Conservation (phyloP, 2,113 vertebrate species). For the Menidia beryllina region DNA sequence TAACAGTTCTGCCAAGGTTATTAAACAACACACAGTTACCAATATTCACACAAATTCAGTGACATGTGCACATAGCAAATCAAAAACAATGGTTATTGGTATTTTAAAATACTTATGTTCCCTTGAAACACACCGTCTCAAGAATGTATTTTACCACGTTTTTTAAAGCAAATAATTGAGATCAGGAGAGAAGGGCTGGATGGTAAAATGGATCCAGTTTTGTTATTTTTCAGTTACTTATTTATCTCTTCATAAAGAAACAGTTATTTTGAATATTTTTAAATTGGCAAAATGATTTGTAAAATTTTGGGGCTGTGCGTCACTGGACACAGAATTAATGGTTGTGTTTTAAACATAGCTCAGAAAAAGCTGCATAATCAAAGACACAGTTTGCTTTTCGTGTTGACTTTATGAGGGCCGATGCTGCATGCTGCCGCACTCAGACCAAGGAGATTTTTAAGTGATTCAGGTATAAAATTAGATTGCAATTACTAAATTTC, state of each 20-base stretch:
- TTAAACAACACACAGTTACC: constrained; percentile 5
- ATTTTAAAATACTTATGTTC: background rate
- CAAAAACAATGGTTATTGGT: background rate
- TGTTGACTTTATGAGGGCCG: background rate
- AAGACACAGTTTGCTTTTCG: background rate
- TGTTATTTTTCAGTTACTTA: background rate
- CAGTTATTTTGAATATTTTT: background rate
- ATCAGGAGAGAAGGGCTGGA: background rate
- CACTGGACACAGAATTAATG: background rate
- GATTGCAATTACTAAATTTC: constrained; percentile 18
- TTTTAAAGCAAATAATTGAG: background rate
- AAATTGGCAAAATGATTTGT: background rate
- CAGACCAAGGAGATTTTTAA: constrained; percentile 8
- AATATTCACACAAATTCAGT: background rate
- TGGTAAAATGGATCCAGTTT: background rate
- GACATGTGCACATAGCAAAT: background rate
- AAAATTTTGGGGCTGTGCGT: background rate
- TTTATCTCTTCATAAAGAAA: background rate
- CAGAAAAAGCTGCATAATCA: background rate
- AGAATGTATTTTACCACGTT: constrained; percentile 3
- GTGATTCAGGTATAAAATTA: constrained; percentile 42
- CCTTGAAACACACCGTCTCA: too few relatives aligned
- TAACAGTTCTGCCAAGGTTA: background rate
- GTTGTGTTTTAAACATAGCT: background rate
- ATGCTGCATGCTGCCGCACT: background rate